Evolutionary conservation across 2,797 vertebrate genomes (phyloP).

Genomic region (Bryconaethiops microstoma): DNA sequence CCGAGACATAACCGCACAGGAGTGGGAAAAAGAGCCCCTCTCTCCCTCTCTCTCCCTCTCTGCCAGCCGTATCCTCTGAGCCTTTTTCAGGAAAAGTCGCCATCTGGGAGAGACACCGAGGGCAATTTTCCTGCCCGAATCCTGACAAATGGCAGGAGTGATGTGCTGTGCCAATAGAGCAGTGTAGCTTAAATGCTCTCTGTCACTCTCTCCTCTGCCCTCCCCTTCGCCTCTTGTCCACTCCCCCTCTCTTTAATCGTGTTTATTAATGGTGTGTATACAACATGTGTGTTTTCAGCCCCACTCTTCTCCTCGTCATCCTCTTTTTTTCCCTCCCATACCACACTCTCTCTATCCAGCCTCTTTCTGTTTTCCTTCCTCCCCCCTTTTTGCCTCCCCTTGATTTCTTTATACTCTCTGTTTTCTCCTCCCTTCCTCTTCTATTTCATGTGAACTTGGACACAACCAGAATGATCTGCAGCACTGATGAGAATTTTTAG

Average conservation of each 20-base stretch:
- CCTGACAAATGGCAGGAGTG: slow-evolving; percentile 52
- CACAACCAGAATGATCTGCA: too few species aligned
- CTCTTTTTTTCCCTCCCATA: too few species aligned
- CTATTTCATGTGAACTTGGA: too few species aligned
- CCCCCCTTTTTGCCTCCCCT: too few species aligned
- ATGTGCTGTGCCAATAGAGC: slow-evolving; percentile 24
- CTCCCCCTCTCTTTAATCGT: neutral
- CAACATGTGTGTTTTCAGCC: too few species aligned
- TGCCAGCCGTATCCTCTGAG: slow-evolving; percentile 49
- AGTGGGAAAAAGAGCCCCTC: slow-evolving; percentile 9
- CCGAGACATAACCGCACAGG: slow-evolving; percentile 22
- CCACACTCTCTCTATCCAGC: too few species aligned
- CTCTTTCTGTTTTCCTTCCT: too few species aligned
- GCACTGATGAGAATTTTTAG: too few species aligned
- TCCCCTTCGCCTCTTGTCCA: neutral
- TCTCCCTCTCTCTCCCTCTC: slow-evolving; percentile 31
- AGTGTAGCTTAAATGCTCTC: slow-evolving; percentile 33
- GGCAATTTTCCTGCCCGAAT: slow-evolving; percentile 55
- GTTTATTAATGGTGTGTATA: too few species aligned
- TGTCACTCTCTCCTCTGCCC: neutral
- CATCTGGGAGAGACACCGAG: slow-evolving; percentile 51
- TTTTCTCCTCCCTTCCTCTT: too few species aligned
- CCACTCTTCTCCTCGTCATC: too few species aligned
- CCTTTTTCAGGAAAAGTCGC: slow-evolving; percentile 46
- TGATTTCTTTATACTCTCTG: too few species aligned